Base-by-base conservation (phyloP, 1,140 invertebrate genomes). In the Anastrepha obliqua region DNA sequence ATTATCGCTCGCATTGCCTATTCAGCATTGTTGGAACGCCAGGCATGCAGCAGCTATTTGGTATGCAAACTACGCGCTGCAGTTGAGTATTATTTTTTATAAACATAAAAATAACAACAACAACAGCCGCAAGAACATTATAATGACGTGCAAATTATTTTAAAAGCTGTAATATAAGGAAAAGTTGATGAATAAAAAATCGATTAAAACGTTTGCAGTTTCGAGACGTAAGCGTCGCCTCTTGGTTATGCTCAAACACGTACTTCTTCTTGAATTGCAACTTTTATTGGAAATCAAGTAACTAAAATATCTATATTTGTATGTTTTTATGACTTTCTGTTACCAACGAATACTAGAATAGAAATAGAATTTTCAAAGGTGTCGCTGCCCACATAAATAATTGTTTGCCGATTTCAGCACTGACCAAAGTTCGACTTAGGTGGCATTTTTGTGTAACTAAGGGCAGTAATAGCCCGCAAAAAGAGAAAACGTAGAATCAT, bases 141-240 rank as follows among this genome's bases (percentile, higher is more conserved):
- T 59, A 86, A 86, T 62, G 58, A 86, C 85, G 85, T 86, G 85
- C 85, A 86, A 86, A 86, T 86, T 60, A 62, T 86, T 86, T 86
- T 86, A 59, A 86, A 86, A 44, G 20, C 58, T 60, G 59, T 20
- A n/a, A n/a, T n/a, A n/a, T n/a, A 86, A 42, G 15, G 7, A 17
- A 17, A 85, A 62, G 42, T 39, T 39, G 6, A 42, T n/a, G 58
- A 85, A 51, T 15, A 39, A 17, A 86, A 86, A 60, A 59, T 29
- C 15, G 20, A 60, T 17, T 62, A 60, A 59, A 60, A 59, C n/a
- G 17, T 55, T 81, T 9, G n/a, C 6, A 20, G 42, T 51, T 5
- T 5, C 47, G 20, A 81, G 20, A 2, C 51, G 51, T 55, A 55
- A 55, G 51, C 51, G 51, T 55, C 51, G 51, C 11, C 11, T 55